Conservation (phyloP, 2,113 vertebrate genomes). For the Neogale vison region DNA sequence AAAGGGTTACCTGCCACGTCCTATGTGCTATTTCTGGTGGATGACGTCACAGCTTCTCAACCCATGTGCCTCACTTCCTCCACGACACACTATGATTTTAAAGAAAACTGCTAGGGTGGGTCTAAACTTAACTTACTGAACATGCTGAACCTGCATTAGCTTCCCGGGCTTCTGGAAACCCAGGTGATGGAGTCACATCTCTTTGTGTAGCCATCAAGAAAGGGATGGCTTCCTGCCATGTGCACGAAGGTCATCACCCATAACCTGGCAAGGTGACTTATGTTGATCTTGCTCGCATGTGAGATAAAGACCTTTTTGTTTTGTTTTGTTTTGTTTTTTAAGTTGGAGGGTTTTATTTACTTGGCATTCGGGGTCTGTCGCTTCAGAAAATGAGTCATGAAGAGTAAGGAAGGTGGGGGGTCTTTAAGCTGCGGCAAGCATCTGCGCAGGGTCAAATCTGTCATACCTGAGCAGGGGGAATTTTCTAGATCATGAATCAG, state of each 20-base stretch:
- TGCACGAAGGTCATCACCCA: background rate
- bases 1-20: conserved; percentile 31
- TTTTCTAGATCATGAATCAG: conserved; percentile 65
- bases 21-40: conserved; percentile 37
- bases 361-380: conserved; percentile 2
- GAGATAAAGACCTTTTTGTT: background rate
- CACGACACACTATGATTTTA: background rate
- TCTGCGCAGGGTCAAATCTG: conserved; percentile 27
- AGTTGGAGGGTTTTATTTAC: conserved; percentile 20
- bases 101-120: background rate
- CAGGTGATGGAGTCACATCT: background rate
- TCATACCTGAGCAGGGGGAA: conserved; percentile 32
- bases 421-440: background rate
- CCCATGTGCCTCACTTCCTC: background rate
- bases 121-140: conserved; percentile 12
- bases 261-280: conserved; percentile 20
- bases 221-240: background rate
- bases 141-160: background rate
- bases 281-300: background rate
- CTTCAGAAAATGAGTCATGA: conserved; percentile 49
- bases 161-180: background rate
- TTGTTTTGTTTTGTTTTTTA: background rate
- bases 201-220: background rate
- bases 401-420: background rate
- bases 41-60: background rate